Evolutionary conservation across 2,113 vertebrate genomes (phyloP).

Genomic region (Brachyhypopomus occidentalis): DNA sequence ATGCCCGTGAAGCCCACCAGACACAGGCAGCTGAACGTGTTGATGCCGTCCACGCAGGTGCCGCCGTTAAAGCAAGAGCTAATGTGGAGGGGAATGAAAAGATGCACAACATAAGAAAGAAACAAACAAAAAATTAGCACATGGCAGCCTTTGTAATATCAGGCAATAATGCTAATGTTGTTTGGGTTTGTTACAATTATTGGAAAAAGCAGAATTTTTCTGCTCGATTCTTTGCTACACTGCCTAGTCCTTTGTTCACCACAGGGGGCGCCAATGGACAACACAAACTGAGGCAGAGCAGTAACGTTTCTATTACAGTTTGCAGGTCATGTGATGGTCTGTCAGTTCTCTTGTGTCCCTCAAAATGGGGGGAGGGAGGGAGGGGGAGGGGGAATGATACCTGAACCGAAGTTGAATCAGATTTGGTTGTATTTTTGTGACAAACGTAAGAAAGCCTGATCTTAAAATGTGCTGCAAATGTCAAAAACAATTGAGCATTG

Average conservation of each 20-base stretch:
- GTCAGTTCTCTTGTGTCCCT: background rate
- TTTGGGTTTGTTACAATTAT: background rate
- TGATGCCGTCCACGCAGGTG: constrained; percentile 92
- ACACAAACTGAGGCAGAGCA: constrained; percentile 29
- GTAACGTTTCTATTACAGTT: background rate
- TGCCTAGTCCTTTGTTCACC: constrained; percentile 52
- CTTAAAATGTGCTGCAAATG: too few species aligned
- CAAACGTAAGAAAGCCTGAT: background rate
- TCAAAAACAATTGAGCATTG: background rate
- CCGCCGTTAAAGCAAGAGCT: constrained; percentile 97
- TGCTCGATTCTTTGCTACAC: background rate
- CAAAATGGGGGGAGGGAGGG: background rate
- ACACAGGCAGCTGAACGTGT: constrained; percentile 90
- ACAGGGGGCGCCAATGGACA: constrained; percentile 66
- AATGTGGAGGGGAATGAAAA: constrained; percentile 20
- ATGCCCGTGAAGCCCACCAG: constrained; percentile 89
- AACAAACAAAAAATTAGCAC: rapidly evolving
- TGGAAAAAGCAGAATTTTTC: background rate
- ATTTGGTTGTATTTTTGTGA: background rate
- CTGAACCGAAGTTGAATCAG: background rate
- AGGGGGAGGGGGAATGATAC: too few species aligned
- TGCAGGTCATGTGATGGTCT: background rate
- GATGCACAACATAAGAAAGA: background rate
- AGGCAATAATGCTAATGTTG: background rate
- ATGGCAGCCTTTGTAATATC: background rate